phyloP scores from a whole-genome alignment of 2,888 invertebrate species.

The Polymixis flavicincta region DNA sequence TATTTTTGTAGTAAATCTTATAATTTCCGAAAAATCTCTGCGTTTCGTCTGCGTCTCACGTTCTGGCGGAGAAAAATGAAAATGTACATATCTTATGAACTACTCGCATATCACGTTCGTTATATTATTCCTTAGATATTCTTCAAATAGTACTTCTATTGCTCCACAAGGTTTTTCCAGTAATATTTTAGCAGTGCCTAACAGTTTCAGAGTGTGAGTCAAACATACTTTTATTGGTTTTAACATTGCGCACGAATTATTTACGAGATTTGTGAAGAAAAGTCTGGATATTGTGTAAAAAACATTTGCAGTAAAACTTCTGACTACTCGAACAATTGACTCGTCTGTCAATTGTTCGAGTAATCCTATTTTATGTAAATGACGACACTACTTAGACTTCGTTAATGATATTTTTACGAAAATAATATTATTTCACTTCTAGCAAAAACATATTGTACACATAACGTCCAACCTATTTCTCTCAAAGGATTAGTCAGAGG shows the following conservation, averaged over 20 bases:
- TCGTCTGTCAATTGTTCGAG: neutral
- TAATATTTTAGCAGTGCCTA: conserved; percentile 37
- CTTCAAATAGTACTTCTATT: conserved; percentile 29
- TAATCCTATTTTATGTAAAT: neutral
- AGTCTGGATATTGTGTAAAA: neutral
- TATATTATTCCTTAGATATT: conserved; percentile 52
- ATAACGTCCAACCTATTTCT: neutral
- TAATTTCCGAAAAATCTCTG: conserved; percentile 56
- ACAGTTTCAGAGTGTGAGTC: neutral
- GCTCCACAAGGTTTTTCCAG: conserved; percentile 19
- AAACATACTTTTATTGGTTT: conserved; percentile 6
- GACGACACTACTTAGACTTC: neutral
- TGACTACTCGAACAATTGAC: no score
- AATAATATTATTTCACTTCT: neutral
- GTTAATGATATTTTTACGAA: neutral
- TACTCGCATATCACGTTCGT: conserved; percentile 42
- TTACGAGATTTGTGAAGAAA: neutral
- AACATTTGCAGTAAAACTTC: neutral
- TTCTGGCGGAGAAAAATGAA: conserved; percentile 55
- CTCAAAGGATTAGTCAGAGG: neutral
- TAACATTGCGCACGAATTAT: neutral
- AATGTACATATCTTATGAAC: conserved; percentile 65
- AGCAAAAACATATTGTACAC: no score
- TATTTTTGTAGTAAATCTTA: conserved; percentile 42
- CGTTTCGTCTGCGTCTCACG: conserved; percentile 37